phyloP scores from a whole-genome alignment of 2,797 vertebrate species.

The Falco concolor region DNA sequence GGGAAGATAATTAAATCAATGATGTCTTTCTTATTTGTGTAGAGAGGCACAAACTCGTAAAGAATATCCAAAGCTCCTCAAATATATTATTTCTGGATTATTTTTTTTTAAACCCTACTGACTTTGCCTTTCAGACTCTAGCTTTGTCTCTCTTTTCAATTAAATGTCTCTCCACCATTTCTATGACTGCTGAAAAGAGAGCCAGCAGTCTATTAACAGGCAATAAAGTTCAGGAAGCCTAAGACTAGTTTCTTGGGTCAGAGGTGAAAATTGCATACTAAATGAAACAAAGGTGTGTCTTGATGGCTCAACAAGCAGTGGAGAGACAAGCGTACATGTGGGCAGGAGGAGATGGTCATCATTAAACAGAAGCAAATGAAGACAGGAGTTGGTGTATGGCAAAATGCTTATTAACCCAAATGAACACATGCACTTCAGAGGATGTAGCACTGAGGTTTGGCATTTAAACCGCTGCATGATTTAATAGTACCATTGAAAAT shows the following conservation, averaged over 20 bases:
- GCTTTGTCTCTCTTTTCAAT: slow-evolving; percentile 79
- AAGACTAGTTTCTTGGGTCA: slow-evolving; percentile 83
- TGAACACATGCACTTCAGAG: slow-evolving; percentile 37
- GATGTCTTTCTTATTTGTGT: slow-evolving; percentile 64
- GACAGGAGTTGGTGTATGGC: not conserved
- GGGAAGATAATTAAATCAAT: slow-evolving; percentile 74
- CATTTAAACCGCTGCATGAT: not conserved
- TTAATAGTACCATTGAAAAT: not conserved
- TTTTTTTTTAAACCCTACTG: slow-evolving; percentile 60
- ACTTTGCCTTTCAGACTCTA: slow-evolving; percentile 75
- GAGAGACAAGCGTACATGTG: slow-evolving; percentile 50
- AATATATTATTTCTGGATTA: slow-evolving; percentile 60
- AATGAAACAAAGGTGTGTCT: slow-evolving; percentile 83
- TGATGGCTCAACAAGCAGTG: slow-evolving; percentile 75
- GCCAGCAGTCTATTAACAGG: slow-evolving; percentile 84
- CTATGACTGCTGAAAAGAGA: slow-evolving; percentile 80
- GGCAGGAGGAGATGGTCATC: slow-evolving; percentile 56
- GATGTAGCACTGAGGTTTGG: slow-evolving; percentile 51
- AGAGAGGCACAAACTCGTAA: slow-evolving; percentile 56
- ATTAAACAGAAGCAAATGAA: slow-evolving; percentile 69
- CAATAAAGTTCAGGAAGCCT: slow-evolving; percentile 85
- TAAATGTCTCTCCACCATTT: slow-evolving; percentile 78
- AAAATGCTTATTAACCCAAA: slow-evolving; percentile 10
- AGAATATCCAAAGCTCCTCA: slow-evolving; percentile 75
- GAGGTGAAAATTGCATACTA: slow-evolving; percentile 81